phyloP scores from a whole-genome alignment of 92 coral and sea anemone genomes.

The Pocillopora meandrina region DNA sequence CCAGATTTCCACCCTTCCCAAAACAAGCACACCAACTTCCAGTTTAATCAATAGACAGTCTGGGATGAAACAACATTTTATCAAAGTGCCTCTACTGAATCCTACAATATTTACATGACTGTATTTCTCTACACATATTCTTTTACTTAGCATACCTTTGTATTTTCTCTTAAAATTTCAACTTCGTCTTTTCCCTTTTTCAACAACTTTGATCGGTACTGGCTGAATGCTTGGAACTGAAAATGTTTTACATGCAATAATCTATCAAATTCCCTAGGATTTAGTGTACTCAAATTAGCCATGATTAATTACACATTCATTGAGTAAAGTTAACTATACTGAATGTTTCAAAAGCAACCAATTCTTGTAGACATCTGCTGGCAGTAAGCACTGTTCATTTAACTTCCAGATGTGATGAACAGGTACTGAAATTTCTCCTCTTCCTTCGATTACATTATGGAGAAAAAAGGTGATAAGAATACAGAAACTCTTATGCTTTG shows the following conservation, averaged over 20 bases:
- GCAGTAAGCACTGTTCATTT: neutral
- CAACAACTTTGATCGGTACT: constrained; percentile 87
- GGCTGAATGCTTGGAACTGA: constrained; percentile 93
- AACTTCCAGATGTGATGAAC: neutral
- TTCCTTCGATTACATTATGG: too few species aligned
- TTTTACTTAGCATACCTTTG: constrained; percentile 61
- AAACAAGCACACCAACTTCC: too few species aligned
- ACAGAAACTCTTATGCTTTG: too few species aligned
- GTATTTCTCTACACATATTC: too few species aligned
- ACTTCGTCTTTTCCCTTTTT: constrained; percentile 87
- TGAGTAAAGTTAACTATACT: constrained; percentile 14
- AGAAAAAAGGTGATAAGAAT: too few species aligned
- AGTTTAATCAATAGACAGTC: too few species aligned
- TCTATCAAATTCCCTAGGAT: neutral
- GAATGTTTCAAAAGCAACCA: too few species aligned
- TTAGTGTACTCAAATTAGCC: neutral
- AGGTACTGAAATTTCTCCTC: neutral
- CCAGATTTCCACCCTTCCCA: too few species aligned
- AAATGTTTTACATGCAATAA: constrained; percentile 66
- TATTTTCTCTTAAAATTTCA: constrained; percentile 73
- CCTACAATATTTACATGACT: too few species aligned
- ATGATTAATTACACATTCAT: neutral
- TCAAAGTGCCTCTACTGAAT: too few species aligned
- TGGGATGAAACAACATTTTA: too few species aligned
- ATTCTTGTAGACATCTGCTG: too few species aligned